phyloP scores from a whole-genome alignment of 2,797 vertebrate species.

The Acropternis orthonyx region DNA sequence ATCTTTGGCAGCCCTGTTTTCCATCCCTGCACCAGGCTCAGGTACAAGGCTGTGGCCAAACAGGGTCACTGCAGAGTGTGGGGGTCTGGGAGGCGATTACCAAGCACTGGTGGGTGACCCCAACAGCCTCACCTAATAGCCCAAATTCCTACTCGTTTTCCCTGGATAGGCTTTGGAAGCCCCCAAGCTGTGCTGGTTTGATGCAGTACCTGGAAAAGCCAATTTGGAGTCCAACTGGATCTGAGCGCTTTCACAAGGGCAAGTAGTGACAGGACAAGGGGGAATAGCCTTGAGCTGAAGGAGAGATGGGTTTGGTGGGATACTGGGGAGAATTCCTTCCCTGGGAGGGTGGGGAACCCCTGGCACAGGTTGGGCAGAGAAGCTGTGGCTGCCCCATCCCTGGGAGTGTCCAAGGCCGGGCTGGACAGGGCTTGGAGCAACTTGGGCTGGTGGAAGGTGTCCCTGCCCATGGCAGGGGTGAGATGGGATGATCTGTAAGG shows the following conservation, averaged over 20 bases:
- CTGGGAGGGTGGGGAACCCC: not conserved
- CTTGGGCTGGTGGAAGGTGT: not conserved
- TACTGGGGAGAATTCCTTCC: not conserved
- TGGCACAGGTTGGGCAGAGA: rapidly evolving
- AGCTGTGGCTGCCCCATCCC: not conserved
- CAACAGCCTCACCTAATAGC: not conserved
- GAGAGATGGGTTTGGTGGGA: not conserved
- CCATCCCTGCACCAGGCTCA: not conserved
- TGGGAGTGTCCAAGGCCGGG: not conserved
- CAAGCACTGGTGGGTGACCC: not conserved
- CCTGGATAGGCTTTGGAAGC: rapidly evolving
- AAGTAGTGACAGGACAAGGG: not conserved
- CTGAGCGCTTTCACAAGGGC: too few relatives aligned
- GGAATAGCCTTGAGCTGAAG: not conserved
- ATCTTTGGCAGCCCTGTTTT: not conserved
- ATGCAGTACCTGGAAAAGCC: not conserved
- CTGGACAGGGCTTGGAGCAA: rapidly evolving
- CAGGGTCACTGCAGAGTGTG: too few relatives aligned
- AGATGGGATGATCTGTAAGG: not conserved
- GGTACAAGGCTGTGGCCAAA: not conserved
- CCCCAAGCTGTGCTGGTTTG: not conserved
- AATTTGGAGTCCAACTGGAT: not conserved
- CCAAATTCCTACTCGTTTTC: not conserved
- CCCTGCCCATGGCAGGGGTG: not conserved
- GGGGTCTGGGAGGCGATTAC: too few relatives aligned